These are phyloP conservation scores for Bergia puertoricense DNA, from an alignment of 92 coral and sea anemone species.

Conservation along the genomic window DNA sequence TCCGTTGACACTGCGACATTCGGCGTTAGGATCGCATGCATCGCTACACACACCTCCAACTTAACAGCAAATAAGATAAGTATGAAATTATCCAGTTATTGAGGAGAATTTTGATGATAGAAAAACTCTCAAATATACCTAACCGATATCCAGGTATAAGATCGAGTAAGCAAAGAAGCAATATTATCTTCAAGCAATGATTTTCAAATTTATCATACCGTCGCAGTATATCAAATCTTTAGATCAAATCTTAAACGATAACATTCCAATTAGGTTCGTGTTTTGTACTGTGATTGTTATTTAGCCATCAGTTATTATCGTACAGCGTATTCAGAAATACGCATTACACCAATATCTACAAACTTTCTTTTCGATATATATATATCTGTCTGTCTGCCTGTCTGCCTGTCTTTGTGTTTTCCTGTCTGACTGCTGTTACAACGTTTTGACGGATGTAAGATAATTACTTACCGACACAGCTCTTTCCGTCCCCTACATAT, in stretches of 20 bases:
- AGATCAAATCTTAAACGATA: too few species aligned
- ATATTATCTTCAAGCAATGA: too few species aligned
- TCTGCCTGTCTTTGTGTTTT: not conserved
- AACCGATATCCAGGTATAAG: too few species aligned
- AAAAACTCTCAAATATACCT: not conserved
- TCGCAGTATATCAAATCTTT: too few species aligned
- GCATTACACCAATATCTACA: too few species aligned
- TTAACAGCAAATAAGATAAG: not conserved
- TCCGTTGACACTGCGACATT: constrained; percentile 24
- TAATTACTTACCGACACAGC: constrained; percentile 11
- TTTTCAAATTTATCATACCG: too few species aligned
- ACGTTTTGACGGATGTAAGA: not conserved
- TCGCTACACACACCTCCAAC: not conserved
- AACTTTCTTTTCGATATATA: too few species aligned
- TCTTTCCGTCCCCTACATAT: constrained; percentile 23
- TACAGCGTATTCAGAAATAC: too few species aligned
- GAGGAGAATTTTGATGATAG: not conserved
- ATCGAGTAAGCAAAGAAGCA: too few species aligned
- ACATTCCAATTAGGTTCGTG: too few species aligned
- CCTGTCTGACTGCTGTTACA: not conserved
- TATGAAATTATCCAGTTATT: not conserved
- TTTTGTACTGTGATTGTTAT: too few species aligned
- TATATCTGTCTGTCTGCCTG: not conserved
- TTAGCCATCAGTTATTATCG: too few species aligned
- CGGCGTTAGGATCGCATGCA: constrained; percentile 33